Base-by-base conservation (phyloP, 2,888 invertebrate genomes). In the Augiades crinisus region DNA sequence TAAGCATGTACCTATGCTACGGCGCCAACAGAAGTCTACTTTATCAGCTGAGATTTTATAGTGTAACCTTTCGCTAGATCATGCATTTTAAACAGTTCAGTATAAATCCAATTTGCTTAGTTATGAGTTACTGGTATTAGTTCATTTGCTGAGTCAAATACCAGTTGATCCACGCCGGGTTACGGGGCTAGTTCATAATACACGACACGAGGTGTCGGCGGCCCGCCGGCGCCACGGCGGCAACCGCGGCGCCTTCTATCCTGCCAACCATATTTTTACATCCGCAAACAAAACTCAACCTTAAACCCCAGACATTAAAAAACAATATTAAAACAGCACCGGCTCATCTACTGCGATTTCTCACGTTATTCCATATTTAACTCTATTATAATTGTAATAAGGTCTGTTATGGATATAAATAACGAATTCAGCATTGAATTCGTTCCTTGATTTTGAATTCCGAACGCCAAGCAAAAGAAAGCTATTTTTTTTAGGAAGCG, bases 141-240 rank as follows among this genome's bases (percentile, higher is more conserved):
- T 78, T 72, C 65, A 71, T 75, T 81, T 80, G 78, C 70, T 67
- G 77, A 82, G 79, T 83, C 79, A 83, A 86, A 83, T 82, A 79
- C 76, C 73, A 82, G 82, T 84, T 84, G 86, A 85, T 85, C 84
- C 81, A 80, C 80, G 85, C 74, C 86, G 74, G 87, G 87, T 88
- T 85, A 83, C 81, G 78, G 70, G 83, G 81, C 86, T 87, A 86
- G 87, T 86, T 78, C 85, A 87, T 86, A 87, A 86, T 85, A 86
- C 85, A 85, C 84, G 84, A 86, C 85, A 85, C 84, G 84, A 88
- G 85, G 87, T 85, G 87, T 82, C 75, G 80, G 84, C 87, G 88
- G 83, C 88, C 70, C 74, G 84, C 75, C 84, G 88, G 88, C 88
- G 88, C 88, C 88, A 86, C 68, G 76, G 80, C 76, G 81, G 80